A percentile compares a stretch with the other conserved stretches of the same genome.
Conservation (phyloP, 2,113 vertebrate species). For the Motacilla alba region DNA sequence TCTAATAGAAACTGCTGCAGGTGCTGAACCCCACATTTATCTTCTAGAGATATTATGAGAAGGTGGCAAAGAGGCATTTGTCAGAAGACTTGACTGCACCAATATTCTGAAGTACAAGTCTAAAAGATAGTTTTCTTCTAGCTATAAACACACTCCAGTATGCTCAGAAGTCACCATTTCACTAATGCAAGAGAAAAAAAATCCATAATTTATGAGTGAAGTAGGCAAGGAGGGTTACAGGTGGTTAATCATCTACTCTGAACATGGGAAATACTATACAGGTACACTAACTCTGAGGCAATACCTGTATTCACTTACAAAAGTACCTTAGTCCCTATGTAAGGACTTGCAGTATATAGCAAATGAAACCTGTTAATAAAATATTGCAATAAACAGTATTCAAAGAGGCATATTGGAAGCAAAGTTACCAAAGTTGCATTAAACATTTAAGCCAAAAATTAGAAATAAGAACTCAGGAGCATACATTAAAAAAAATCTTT, state of each 20-base stretch:
- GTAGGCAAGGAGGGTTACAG: not conserved
- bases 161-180: not conserved
- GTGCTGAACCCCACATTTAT: constrained; percentile 1
- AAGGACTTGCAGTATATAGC: not conserved
- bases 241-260: not conserved
- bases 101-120: not conserved
- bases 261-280: not conserved
- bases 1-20: not conserved
- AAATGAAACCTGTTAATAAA: not conserved
- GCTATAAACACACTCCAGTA: not conserved
- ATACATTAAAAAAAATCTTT: not conserved
- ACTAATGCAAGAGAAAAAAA: not conserved
- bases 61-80: not conserved
- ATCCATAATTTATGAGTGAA: not conserved
- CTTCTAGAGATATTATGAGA: not conserved
- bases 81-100: not conserved
- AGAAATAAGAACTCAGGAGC: not conserved
- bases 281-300: not conserved
- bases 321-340: not conserved
- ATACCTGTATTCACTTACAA: not conserved
- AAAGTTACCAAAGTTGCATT: not conserved
- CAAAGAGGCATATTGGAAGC: not conserved
- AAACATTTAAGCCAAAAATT: not conserved
- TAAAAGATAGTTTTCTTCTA: not conserved
- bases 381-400: not conserved